A percentile compares a stretch with the other conserved stretches of the same genome.
These are phyloP conservation scores for Phataginus tetradactyla DNA, from an alignment of 2,797 vertebrate genomes.

Conservation along the genomic window DNA sequence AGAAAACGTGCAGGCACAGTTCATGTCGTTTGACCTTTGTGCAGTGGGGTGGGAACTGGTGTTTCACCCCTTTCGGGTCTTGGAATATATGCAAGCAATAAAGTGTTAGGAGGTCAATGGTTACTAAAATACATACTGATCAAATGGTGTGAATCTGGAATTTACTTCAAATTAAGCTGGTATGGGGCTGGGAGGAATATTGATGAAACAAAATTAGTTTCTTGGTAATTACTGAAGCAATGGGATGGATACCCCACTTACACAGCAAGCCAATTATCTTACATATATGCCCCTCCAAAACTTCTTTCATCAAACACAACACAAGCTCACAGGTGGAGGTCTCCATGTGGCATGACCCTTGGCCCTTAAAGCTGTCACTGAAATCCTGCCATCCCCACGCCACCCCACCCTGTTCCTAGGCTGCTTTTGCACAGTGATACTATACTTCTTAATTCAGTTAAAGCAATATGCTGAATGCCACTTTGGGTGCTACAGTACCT, in stretches of 20 bases:
- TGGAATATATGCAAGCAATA: neutral
- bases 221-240: neutral
- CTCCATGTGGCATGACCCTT: neutral
- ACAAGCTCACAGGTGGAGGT: neutral
- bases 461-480: neutral
- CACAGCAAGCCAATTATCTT: neutral
- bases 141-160: neutral
- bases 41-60: neutral
- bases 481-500: neutral
- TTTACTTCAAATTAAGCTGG: neutral
- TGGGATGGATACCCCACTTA: neutral
- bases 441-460: neutral
- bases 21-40: neutral
- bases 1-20: neutral
- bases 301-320: neutral
- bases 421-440: neutral
- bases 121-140: neutral
- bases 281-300: neutral
- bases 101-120: neutral
- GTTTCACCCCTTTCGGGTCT: neutral
- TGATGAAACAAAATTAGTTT: neutral
- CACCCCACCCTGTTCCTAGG: neutral
- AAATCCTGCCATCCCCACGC: neutral
- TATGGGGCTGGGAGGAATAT: neutral
- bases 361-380: neutral